Base-by-base conservation (phyloP, 2,888 invertebrate genomes). In the Spicauda simplicius region DNA sequence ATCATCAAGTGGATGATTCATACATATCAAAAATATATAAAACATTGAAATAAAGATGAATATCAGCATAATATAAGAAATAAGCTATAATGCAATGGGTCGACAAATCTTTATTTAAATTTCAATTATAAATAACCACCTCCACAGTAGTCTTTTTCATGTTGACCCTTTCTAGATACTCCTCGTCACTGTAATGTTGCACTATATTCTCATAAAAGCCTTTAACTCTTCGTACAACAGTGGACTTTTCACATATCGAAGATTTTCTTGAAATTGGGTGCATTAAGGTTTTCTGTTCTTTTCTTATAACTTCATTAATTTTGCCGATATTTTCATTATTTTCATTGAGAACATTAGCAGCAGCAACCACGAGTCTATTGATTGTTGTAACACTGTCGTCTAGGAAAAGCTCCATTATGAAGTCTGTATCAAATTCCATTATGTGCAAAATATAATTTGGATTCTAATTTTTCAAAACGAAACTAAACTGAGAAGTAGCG, bases 381-480 rank as follows among this genome's bases (percentile, higher is more conserved):
- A 87, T 76, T 41, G 84, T 83, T 50, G 85, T 79, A 60, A 84
- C 80, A 77, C 82, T 82, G 64, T 89, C 91, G 50, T 93, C 92
- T 68, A 92, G 74, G 75, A 93, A 92, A 71, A 91, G 74, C 20
- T 85, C 82, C 76, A 86, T 85, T 6, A 90, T 63, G 77, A 92
- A 90, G 72, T 92, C 84, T 72, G 82, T 88, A 69, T 87, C 81
- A 71, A 85, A 84, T 74, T 86, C 77, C 83, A 87, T 87, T 48
- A 16, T 48, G 7, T 14, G 41, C 41, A 25, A 25, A 25, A 25
- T 25, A 25, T 4, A 4, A 25, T 25, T 25, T 25, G 5, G 25
- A 25, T 25, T 25, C 5, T 25, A 5, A 25, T 25, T 25, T 25
- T 25, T 4, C 25, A 25, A 25, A 25, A 25, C 3, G 5, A 25